Evolutionary conservation across 1,140 invertebrate species (phyloP), one percentile per base, ranked within the genome.

Genomic region (Heliconius himera): DNA sequence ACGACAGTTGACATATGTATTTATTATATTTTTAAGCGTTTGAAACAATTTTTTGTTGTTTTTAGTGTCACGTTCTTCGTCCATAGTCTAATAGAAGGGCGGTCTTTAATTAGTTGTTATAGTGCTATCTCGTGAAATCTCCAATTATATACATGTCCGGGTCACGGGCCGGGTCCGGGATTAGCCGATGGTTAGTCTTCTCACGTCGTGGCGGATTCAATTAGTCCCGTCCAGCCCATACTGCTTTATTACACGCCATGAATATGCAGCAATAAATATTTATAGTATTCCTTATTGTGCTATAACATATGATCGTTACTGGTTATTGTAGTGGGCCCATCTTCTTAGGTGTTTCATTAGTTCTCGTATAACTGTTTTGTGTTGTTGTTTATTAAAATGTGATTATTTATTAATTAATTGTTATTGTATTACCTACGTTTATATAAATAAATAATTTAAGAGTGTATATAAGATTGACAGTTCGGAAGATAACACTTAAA

Each of bases 81-180:
- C 56, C n/a, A 26, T 66, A 66, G 3, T 66, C 13, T 66, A 26
- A 60, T 11, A 70, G 54, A 46, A 74, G 80, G 76, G 33, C 74
- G 84, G 79, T 85, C 84, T 84, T 90, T 91, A 91, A 93, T 90
- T 88, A 90, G 87, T 85, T 89, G 87, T 84, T 87, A 88, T 86
- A 88, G 89, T 92, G 91, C 87, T 94, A 94, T 94, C 92, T 94
- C 89, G 92, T 89, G 88, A 94, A 93, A 94, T 91, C 90, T 92
- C 91, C 88, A 92, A 94, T 94, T 92, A 91, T 84, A 84, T 78
- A 82, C 82, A 85, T 78, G 83, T 80, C 79, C 51, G 79, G 81
- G 72, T 77, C 41, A 72, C 41, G 79, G 81, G 72, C 78, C 41
- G 80, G 82, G 84, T 82, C 79, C 76, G 79, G 84, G 85, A 87